These are phyloP conservation scores for Mesoclemmys tuberculata DNA, from an alignment of 2,113 vertebrate genomes.

Conservation along the genomic window DNA sequence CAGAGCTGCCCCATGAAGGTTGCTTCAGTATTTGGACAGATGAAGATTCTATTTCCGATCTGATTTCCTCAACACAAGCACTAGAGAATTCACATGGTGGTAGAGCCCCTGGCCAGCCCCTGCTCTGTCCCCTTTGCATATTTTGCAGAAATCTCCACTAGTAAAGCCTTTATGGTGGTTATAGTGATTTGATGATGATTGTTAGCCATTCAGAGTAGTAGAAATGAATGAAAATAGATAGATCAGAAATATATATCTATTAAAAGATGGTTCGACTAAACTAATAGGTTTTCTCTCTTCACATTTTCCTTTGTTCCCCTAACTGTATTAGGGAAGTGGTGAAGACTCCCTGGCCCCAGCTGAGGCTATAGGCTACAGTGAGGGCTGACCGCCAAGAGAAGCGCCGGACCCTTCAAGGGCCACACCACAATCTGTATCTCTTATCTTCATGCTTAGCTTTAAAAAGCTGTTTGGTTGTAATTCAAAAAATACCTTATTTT, in stretches of 20 bases:
- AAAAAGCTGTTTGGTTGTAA: too few relatives aligned
- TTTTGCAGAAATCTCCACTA: background rate
- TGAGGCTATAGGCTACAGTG: too few relatives aligned
- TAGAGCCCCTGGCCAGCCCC: background rate
- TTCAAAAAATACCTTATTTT: too few relatives aligned
- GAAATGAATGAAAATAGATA: background rate
- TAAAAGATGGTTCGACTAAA: background rate
- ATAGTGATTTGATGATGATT: background rate
- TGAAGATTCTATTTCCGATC: accelerated
- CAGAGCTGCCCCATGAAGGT: accelerated
- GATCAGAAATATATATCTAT: background rate
- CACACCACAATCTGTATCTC: too few relatives aligned
- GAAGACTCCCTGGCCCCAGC: too few relatives aligned
- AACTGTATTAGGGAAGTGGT: background rate
- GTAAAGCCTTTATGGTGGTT: accelerated
- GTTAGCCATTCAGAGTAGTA: background rate
- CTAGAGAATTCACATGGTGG: background rate
- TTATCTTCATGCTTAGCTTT: too few relatives aligned
- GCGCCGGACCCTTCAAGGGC: too few relatives aligned
- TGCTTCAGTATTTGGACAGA: background rate
- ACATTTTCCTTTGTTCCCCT: too few relatives aligned
- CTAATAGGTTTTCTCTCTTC: too few relatives aligned
- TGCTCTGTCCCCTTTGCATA: background rate
- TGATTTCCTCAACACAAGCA: accelerated
- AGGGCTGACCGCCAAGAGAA: too few relatives aligned